Conservation (phyloP, 2,113 vertebrate species). For the Sarotherodon lohbergeri region DNA sequence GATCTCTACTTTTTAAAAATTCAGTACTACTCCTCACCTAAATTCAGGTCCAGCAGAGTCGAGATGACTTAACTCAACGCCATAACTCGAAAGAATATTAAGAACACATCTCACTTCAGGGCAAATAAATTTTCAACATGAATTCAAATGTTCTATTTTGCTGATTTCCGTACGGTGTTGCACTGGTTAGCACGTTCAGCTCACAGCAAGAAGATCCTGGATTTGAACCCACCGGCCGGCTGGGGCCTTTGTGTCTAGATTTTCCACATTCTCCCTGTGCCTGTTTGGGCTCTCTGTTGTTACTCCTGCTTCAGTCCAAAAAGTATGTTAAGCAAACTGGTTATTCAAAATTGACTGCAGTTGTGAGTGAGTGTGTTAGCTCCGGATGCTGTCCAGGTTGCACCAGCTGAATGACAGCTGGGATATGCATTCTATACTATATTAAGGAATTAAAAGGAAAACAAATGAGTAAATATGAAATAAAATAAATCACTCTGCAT, state of each 20-base stretch:
- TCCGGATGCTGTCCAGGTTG: background rate
- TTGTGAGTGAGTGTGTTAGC: background rate
- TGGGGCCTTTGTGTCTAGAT: background rate
- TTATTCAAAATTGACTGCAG: background rate
- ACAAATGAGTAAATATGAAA: background rate
- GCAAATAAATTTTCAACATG: background rate
- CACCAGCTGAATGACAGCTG: background rate
- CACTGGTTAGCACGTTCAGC: background rate
- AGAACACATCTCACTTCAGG: background rate
- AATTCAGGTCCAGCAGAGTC: background rate
- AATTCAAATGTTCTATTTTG: background rate
- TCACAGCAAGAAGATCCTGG: background rate
- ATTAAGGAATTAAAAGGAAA: background rate
- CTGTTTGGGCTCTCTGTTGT: background rate
- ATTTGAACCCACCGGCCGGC: background rate
- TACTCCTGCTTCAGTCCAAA: background rate
- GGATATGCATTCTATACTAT: background rate
- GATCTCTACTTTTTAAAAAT: background rate
- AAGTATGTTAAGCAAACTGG: background rate
- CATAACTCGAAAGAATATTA: background rate
- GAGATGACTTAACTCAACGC: background rate
- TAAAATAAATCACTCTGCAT: background rate
- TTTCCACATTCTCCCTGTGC: background rate
- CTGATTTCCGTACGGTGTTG: background rate
- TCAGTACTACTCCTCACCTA: background rate